These are phyloP conservation scores for Oophaga pumilio DNA, from an alignment of 2,113 vertebrate species.

Conservation along the genomic window DNA sequence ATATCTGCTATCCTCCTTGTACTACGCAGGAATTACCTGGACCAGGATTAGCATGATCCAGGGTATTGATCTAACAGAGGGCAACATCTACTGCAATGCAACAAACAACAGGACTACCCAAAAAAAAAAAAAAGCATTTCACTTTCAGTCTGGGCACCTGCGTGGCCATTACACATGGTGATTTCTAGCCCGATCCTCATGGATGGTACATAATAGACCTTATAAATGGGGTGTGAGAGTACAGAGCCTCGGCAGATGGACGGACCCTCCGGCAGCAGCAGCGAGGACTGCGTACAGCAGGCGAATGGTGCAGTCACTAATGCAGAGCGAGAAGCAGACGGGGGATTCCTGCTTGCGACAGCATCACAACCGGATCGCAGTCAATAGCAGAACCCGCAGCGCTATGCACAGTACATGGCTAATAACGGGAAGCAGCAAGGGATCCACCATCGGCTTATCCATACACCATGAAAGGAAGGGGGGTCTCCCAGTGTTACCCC, in stretches of 20 bases:
- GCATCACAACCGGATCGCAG: constrained; percentile 7
- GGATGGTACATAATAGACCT: not conserved
- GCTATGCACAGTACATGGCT: not conserved
- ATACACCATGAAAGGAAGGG: constrained; percentile 1
- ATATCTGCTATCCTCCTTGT: not conserved
- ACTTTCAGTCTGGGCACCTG: not conserved
- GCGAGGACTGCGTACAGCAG: not conserved
- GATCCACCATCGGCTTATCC: not conserved
- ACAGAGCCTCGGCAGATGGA: not conserved
- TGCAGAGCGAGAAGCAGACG: constrained; percentile 13
- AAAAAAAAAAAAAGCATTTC: constrained; percentile 10
- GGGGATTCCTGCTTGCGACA: constrained; percentile 37
- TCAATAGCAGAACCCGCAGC: not conserved
- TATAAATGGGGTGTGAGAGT: not conserved
- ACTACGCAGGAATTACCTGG: constrained; percentile 32
- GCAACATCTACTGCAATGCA: constrained; percentile 73
- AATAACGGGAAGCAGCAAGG: not conserved
- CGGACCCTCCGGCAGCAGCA: not conserved
- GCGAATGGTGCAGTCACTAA: constrained; percentile 19
- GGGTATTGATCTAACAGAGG: constrained; percentile 65
- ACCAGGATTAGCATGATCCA: constrained; percentile 23
- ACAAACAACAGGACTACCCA: constrained; percentile 61
- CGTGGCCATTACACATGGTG: not conserved
- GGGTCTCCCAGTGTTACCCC: not conserved
- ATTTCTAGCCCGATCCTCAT: too few species aligned